phyloP scores from a whole-genome alignment of 2,113 vertebrate genomes.

The Pseudopodoces humilis region DNA sequence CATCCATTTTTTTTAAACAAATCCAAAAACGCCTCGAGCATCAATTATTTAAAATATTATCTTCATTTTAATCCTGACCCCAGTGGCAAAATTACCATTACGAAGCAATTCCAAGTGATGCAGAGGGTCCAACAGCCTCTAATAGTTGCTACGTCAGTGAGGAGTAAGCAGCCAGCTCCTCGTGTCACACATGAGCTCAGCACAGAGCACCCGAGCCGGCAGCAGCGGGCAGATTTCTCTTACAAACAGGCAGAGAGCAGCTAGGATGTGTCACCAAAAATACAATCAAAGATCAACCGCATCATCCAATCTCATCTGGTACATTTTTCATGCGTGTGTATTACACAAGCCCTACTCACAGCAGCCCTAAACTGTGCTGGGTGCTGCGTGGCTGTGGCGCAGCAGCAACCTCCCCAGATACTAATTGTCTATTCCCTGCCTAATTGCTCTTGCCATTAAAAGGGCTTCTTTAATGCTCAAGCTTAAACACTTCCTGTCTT shows the following conservation, averaged over 20 bases:
- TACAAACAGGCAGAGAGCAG: slow-evolving; percentile 45
- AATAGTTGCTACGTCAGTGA: not conserved
- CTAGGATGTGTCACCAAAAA: slow-evolving; percentile 61
- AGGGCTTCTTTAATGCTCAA: not conserved
- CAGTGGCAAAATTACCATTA: slow-evolving; percentile 24
- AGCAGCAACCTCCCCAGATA: not conserved
- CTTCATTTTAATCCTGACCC: slow-evolving; percentile 52
- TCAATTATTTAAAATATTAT: slow-evolving; percentile 48
- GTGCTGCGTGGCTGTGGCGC: not conserved
- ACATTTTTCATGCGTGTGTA: not conserved
- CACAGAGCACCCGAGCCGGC: not conserved
- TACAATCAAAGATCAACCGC: slow-evolving; percentile 50
- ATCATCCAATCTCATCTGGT: slow-evolving; percentile 9
- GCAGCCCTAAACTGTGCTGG: not conserved
- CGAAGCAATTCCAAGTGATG: slow-evolving; percentile 19
- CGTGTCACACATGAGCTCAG: slow-evolving; percentile 42
- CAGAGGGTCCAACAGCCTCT: not conserved
- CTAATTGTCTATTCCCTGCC: not conserved
- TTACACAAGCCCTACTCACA: slow-evolving; percentile 3
- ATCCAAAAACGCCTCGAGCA: not conserved
- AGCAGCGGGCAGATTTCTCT: not conserved
- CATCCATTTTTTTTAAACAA: not conserved
- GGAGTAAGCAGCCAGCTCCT: slow-evolving; percentile 17
- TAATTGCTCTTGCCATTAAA: not conserved
- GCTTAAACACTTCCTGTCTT: slow-evolving; percentile 16